Base-by-base conservation (phyloP, 2,797 vertebrate genomes). In the Forpus xanthops region DNA sequence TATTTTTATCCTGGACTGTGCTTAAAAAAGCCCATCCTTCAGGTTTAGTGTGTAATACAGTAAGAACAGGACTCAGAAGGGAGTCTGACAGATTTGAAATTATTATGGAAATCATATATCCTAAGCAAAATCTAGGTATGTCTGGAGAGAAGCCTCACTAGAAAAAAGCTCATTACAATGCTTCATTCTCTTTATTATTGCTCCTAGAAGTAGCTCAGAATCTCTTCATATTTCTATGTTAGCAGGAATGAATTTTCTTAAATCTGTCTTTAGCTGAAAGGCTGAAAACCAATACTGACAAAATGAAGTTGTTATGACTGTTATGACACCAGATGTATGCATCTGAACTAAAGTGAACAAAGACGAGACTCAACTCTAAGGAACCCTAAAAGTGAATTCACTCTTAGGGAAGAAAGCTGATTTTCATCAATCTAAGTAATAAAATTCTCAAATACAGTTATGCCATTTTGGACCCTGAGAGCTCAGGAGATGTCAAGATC, bases 81-180 rank as follows among this genome's bases (percentile, higher is more conserved):
- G 35, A 90, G 71, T 85, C 90, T 87, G 75, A 68, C 81, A 89
- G 90, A 52, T 94, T 85, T 88, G 9, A 75, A 84, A 89, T 87
- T 68, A 91, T 67, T 77, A 87, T 83, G 58, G 87, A 93, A 87
- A 90, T 78, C 19, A 0, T 66, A 78, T 83, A 87, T 87, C 85
- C 82, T 74, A 92, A 89, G 76, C n/a, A 96, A 89, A 92, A 85
- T 31, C 62, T 41, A 74, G 61, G 81, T 75, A 6, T 5, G 12
- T 44, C 79, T 94, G 45, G 76, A 81, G 61, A 93, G 65, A 83
- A 77, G 27, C n/a, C 68, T 62, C 42, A 61, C 41, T 39, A 53
- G 71, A 82, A 93, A 78, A 75, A 89, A 70, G 78, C 23, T 92
- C 56, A 70, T 90, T 80, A 84, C 60, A 86, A 47, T 47, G n/a